These are phyloP conservation scores for Tenebrio molitor DNA, from an alignment of 1,140 invertebrate genomes.

Conservation along the genomic window DNA sequence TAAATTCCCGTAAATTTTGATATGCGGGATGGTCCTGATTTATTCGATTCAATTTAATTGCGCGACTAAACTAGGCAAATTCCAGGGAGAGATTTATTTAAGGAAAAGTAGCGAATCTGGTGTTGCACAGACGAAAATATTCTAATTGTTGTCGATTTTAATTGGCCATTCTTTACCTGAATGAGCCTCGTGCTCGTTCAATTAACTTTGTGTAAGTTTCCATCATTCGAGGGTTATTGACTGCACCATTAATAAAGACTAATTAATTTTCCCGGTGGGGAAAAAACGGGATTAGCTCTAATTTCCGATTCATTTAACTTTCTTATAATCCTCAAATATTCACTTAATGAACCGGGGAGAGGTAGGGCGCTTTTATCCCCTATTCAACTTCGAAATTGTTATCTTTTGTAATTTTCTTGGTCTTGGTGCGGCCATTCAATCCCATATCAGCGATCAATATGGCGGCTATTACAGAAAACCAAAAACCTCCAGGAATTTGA, in stretches of 20 bases:
- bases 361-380: conserved; percentile 7
- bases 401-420: conserved; percentile 30
- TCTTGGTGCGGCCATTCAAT: conserved; percentile 10
- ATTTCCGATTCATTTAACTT: conserved; percentile 28
- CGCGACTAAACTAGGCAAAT: background rate
- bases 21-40: background rate
- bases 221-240: conserved; percentile 25
- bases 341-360: conserved; percentile 4
- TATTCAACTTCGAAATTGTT: conserved; percentile 8
- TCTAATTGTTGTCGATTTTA: conserved; percentile 21
- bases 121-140: background rate
- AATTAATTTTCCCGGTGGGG: conserved; percentile 12
- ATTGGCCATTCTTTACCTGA: conserved; percentile 37
- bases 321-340: conserved; percentile 28
- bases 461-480: conserved; percentile 6
- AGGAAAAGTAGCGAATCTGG: background rate
- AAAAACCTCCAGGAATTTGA: conserved; percentile 21
- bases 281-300: conserved; percentile 5
- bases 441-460: conserved; percentile 16
- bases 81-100: conserved; percentile 10
- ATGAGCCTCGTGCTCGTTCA: conserved; percentile 1
- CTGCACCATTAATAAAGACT: background rate
- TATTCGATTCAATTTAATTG: conserved; percentile 7
- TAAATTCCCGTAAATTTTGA: background rate
- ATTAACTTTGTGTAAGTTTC: conserved; percentile 14